A percentile compares a stretch with the other conserved stretches of the same genome.
Conservation (phyloP, 2,113 vertebrate species). For the Phalacrocorax pelagicus region DNA sequence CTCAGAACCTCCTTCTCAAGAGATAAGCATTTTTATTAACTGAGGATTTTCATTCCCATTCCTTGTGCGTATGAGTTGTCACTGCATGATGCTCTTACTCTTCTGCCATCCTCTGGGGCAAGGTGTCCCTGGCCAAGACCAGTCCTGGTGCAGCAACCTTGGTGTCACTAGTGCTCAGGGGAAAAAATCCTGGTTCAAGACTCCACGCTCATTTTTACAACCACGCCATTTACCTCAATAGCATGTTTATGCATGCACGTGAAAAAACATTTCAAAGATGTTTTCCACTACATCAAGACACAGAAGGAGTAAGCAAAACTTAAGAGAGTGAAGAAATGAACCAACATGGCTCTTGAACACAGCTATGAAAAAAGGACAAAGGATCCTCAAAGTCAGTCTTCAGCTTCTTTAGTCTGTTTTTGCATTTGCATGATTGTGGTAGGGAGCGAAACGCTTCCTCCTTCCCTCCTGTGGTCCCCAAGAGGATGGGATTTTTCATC, state of each 20-base stretch:
- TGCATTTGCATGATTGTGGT: neutral
- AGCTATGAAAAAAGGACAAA: neutral
- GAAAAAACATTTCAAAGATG: neutral
- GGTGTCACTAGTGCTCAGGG: neutral
- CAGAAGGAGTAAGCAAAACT: neutral
- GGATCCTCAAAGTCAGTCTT: neutral
- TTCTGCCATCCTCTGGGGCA: neutral
- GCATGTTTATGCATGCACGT: accelerated
- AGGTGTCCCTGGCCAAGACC: neutral
- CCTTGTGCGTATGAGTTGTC: neutral
- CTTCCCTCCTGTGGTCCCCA: neutral
- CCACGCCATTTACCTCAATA: neutral
- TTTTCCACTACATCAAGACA: neutral
- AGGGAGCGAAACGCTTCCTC: neutral
- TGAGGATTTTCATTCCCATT: neutral
- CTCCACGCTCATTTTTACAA: neutral
- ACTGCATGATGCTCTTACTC: neutral
- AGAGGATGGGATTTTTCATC: neutral
- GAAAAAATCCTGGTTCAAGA: neutral
- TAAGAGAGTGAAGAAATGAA: neutral
- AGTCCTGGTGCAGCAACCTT: neutral
- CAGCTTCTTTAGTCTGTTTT: neutral
- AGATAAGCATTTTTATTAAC: neutral
- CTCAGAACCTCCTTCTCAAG: neutral
- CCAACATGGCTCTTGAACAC: neutral